These are phyloP conservation scores for Emys orbicularis DNA, from an alignment of 2,797 vertebrate species.

Conservation along the genomic window DNA sequence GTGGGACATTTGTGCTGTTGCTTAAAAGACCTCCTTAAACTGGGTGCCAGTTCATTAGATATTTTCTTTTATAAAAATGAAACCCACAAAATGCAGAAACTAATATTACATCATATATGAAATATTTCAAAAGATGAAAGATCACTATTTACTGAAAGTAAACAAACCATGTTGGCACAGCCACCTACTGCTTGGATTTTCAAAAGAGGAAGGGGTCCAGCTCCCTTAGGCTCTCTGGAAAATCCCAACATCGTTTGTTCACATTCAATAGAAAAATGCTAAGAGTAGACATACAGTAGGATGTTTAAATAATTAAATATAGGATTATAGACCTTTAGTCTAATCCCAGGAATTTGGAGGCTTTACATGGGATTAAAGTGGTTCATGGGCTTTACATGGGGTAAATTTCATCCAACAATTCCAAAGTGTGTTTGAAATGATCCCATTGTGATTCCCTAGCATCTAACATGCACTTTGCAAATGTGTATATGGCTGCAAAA, in stretches of 20 bases:
- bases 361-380: constrained; percentile 33
- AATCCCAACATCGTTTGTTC: not conserved
- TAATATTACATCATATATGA: not conserved
- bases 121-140: not conserved
- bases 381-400: not conserved
- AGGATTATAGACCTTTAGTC: constrained; percentile 33
- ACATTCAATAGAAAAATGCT: not conserved
- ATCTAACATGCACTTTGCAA: not conserved
- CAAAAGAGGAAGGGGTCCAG: not conserved
- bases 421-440: not conserved
- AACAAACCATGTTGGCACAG: not conserved
- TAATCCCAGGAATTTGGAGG: constrained; percentile 38
- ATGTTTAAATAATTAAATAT: constrained; percentile 23
- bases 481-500: not conserved
- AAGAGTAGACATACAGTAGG: not conserved
- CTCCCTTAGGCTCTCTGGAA: constrained; percentile 20
- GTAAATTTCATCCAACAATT: not conserved
- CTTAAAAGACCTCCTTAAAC: not conserved
- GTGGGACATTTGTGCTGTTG: not conserved
- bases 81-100: not conserved
- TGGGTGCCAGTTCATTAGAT: not conserved
- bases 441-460: not conserved
- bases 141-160: not conserved
- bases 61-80: not conserved
- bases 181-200: not conserved